These are phyloP conservation scores for Gnatocerus cornutus DNA, from an alignment of 2,888 invertebrate species.

Conservation along the genomic window DNA sequence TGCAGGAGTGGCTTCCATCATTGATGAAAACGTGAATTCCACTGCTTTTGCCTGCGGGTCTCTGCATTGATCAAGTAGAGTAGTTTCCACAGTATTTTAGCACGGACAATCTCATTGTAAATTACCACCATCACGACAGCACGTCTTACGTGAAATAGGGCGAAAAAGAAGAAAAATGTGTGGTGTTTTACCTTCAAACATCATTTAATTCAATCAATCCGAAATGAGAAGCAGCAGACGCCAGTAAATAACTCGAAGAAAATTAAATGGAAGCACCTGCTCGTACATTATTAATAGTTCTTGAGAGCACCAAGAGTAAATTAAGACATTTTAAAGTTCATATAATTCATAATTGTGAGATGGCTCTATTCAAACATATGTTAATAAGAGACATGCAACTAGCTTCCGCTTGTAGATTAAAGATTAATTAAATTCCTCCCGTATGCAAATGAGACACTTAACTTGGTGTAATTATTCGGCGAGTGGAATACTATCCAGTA, in stretches of 20 bases:
- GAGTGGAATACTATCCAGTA: conserved; percentile 44
- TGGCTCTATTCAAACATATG: conserved; percentile 33
- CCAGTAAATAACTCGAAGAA: conserved; percentile 10
- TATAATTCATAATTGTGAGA: conserved; percentile 40
- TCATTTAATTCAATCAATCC: conserved; percentile 35
- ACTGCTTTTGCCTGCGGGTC: conserved; percentile 26
- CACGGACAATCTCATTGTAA: conserved; percentile 43
- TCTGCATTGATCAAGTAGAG: conserved; percentile 38
- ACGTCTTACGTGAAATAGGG: conserved; percentile 31
- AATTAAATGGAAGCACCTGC: conserved; percentile 6
- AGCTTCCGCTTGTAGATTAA: conserved; percentile 46
- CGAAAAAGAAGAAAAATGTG: conserved; percentile 37
- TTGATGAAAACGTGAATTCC: conserved; percentile 30
- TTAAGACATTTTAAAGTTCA: conserved; percentile 14
- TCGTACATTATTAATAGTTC: conserved; percentile 16
- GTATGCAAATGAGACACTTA: conserved; percentile 48
- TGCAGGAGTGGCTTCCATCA: conserved; percentile 9
- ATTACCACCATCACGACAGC: conserved; percentile 34
- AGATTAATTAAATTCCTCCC: conserved; percentile 49
- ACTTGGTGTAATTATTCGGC: conserved; percentile 47
- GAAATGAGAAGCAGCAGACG: conserved; percentile 3
- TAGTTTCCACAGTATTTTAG: conserved; percentile 40
- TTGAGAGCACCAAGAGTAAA: not conserved
- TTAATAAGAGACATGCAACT: conserved; percentile 49
- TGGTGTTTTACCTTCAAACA: conserved; percentile 30